phyloP scores from a whole-genome alignment of 2,888 invertebrate species.

The Halictus quadricinctus region DNA sequence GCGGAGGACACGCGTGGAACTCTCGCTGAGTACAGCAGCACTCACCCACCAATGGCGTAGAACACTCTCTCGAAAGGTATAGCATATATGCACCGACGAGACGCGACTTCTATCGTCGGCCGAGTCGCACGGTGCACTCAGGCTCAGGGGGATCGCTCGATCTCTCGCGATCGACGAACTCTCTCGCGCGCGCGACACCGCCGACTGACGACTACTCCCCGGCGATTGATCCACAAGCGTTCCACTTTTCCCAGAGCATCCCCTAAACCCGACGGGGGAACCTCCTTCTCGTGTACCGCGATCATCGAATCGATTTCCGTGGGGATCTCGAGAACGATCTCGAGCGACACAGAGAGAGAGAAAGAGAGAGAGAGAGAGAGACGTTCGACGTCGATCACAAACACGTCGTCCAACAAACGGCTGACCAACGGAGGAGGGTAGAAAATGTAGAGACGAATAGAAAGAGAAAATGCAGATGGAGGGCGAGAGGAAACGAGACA shows the following conservation, averaged over 20 bases:
- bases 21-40: slow-evolving; percentile 3
- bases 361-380: background rate
- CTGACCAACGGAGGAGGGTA: background rate
- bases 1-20: slow-evolving; percentile 17
- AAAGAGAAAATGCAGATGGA: background rate
- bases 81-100: background rate
- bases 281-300: background rate
- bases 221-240: background rate
- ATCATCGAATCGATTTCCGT: background rate
- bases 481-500: background rate
- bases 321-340: background rate
- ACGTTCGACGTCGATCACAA: background rate
- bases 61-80: background rate
- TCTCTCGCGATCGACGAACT: slow-evolving; percentile 3
- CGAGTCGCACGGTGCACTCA: background rate
- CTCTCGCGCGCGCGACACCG: background rate
- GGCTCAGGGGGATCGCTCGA: background rate
- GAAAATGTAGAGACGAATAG: background rate
- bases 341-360: too few species aligned
- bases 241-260: background rate
- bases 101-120: background rate
- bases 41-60: slow-evolving; percentile 12
- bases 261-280: background rate
- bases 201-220: background rate
- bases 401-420: background rate